A percentile compares a stretch with the other conserved stretches of the same genome.
Conservation (phyloP, 2,888 invertebrate species). For the Pocota personata region DNA sequence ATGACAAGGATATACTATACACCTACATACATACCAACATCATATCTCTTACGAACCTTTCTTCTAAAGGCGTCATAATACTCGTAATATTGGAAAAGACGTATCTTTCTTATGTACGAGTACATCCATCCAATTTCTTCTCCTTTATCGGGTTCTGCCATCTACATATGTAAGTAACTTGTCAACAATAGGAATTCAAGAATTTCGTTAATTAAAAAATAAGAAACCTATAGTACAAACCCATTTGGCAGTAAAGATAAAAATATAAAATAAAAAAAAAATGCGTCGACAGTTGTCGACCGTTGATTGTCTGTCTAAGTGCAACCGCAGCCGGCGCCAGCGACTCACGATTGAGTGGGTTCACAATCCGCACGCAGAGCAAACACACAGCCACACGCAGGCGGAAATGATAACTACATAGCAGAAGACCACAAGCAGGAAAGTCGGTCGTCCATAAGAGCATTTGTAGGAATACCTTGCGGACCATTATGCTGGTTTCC, state of each 20-base stretch:
- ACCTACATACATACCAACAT: background rate
- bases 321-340: conserved; percentile 59
- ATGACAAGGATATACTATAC: no score
- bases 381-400: background rate
- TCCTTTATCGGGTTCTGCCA: background rate
- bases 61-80: background rate
- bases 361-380: conserved; percentile 31
- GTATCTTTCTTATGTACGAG: background rate
- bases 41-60: background rate
- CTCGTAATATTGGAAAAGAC: background rate
- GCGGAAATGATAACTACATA: background rate
- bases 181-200: conserved; percentile 13
- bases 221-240: background rate
- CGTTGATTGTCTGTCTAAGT: conserved; percentile 52
- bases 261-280: background rate
- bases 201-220: conserved; percentile 29
- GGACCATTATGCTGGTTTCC: conserved; percentile 28
- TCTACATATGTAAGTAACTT: conserved; percentile 17
- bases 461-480: conserved; percentile 26
- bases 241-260: conserved; percentile 27
- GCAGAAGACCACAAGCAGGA: conserved; percentile 17
- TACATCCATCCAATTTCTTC: background rate
- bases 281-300: conserved; percentile 46
- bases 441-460: conserved; percentile 42
- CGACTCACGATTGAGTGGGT: conserved; percentile 67